Percentiles rank a stretch among this genome's conserved stretches.
phyloP scores from a whole-genome alignment of 2,113 vertebrate species.

The Okapia johnstoni region DNA sequence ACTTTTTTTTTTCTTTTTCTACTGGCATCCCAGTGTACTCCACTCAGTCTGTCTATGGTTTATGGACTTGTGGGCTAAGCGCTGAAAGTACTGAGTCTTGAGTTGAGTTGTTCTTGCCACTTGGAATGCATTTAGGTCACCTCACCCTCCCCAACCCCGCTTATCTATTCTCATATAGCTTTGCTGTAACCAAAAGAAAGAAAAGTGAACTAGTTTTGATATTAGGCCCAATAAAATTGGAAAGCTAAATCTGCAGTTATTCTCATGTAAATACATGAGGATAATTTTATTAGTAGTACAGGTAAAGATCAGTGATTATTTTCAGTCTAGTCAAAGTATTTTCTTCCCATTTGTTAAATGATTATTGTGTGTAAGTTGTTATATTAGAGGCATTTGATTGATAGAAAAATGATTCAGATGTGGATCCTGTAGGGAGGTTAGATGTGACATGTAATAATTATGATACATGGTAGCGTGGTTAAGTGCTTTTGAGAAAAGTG shows the following conservation, averaged over 20 bases:
- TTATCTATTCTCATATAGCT: neutral
- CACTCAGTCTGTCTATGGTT: neutral
- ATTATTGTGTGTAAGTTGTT: neutral
- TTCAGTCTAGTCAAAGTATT: neutral
- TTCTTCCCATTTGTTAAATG: neutral
- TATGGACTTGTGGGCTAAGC: neutral
- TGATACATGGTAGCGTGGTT: neutral
- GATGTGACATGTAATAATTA: neutral
- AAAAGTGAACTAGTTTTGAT: neutral
- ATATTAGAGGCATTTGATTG: neutral
- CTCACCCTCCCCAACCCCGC: neutral
- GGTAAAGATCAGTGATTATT: neutral
- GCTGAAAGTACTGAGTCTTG: neutral
- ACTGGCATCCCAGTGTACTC: neutral
- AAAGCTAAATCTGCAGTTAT: neutral
- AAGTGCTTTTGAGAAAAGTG: neutral
- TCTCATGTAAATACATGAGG: neutral
- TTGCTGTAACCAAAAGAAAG: neutral
- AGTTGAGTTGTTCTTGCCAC: neutral
- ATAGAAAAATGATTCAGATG: neutral
- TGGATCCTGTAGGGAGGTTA: neutral
- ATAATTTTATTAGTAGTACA: neutral
- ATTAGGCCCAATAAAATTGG: neutral
- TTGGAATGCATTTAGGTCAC: neutral
- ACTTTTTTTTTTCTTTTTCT: neutral